Evolutionary conservation across 2,797 vertebrate genomes (phyloP).

Genomic region (Etheostoma nigrum): DNA sequence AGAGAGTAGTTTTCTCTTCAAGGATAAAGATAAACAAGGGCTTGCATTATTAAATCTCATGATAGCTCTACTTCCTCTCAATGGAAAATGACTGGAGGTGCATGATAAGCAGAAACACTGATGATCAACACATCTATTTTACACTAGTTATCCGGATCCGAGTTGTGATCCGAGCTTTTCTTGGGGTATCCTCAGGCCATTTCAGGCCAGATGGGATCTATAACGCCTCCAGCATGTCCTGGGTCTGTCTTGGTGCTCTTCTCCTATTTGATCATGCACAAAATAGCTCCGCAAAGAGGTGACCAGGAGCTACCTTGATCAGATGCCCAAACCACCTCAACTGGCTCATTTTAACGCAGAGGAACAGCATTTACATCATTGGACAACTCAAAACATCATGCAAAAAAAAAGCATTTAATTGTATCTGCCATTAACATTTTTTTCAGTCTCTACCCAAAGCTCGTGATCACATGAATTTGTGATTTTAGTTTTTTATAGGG

Average conservation of each 20-base stretch:
- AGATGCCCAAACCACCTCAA: too few species aligned
- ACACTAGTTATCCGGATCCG: background rate
- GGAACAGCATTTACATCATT: background rate
- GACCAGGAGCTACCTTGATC: too few species aligned
- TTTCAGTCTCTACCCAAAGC: background rate
- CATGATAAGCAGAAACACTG: background rate
- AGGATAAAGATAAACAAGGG: conserved; percentile 44
- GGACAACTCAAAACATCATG: background rate
- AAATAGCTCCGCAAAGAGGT: background rate
- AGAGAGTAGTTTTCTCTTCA: conserved; percentile 21
- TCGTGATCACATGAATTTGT: background rate
- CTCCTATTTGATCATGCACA: background rate
- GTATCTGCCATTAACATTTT: background rate
- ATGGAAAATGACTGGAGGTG: conserved; percentile 56
- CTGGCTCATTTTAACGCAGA: too few species aligned
- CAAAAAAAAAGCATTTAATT: background rate
- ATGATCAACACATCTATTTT: conserved; percentile 11
- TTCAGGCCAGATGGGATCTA: background rate
- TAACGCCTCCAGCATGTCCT: background rate
- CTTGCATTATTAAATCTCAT: conserved; percentile 20
- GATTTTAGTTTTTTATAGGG: too few species aligned
- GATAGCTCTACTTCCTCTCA: background rate
- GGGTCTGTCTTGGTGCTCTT: background rate
- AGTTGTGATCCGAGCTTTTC: background rate
- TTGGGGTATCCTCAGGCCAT: background rate